These are phyloP conservation scores for Drosophila pseudoananassae DNA, from an alignment of 1,140 invertebrate species.

Conservation along the genomic window DNA sequence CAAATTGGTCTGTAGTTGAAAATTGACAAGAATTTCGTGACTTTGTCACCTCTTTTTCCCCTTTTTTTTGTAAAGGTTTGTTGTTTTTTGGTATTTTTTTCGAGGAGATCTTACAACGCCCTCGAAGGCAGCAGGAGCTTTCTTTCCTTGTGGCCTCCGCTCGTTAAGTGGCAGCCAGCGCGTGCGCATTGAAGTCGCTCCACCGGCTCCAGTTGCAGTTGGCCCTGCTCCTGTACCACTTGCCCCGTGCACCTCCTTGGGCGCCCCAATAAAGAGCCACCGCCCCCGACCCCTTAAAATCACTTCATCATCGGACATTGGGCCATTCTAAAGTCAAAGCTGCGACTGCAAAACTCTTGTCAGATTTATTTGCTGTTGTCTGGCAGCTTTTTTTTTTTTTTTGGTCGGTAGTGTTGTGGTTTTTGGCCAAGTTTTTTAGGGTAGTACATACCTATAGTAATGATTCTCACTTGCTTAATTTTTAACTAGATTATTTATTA, in stretches of 20 bases:
- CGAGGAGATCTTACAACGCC: slow-evolving; percentile 72
- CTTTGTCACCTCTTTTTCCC: slow-evolving; percentile 83
- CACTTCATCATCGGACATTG: slow-evolving; percentile 74
- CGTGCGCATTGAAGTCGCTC: slow-evolving; percentile 73
- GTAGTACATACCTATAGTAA: not conserved
- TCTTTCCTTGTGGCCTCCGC: slow-evolving; percentile 61
- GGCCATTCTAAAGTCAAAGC: slow-evolving; percentile 74
- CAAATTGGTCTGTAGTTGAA: slow-evolving; percentile 84
- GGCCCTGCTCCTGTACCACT: not conserved
- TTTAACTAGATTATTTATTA: not conserved
- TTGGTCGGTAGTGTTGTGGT: slow-evolving; percentile 21
- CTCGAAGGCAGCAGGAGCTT: slow-evolving; percentile 68
- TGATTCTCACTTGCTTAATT: not conserved
- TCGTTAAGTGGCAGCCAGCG: slow-evolving; percentile 80
- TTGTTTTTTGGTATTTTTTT: slow-evolving; percentile 8
- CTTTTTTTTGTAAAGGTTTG: slow-evolving; percentile 37
- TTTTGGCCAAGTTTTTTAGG: slow-evolving; percentile 38
- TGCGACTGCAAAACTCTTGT: slow-evolving; percentile 70
- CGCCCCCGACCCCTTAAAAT: slow-evolving; percentile 49
- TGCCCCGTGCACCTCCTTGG: not conserved
- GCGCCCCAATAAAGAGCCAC: slow-evolving; percentile 12
- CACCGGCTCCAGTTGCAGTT: slow-evolving; percentile 27
- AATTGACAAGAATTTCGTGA: slow-evolving; percentile 84
- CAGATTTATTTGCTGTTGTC: slow-evolving; percentile 70
- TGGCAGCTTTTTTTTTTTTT: slow-evolving; percentile 16